Percentiles rank a stretch among this genome's conserved stretches.
These are phyloP conservation scores for Fragum whitleyi DNA, from an alignment of 2,888 invertebrate genomes.

Conservation along the genomic window DNA sequence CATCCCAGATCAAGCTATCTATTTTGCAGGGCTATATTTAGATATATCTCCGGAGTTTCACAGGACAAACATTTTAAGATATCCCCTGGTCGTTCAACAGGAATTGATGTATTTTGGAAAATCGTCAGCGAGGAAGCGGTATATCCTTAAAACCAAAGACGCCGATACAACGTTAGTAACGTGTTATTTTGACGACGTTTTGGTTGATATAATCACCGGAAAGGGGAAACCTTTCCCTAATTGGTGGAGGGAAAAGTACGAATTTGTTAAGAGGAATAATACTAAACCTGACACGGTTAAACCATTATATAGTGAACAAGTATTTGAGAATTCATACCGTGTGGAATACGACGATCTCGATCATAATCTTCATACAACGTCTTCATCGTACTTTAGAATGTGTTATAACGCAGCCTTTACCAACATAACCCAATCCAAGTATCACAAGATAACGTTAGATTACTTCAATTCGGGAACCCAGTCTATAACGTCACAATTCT, in stretches of 20 bases:
- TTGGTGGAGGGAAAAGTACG: conserved; percentile 56
- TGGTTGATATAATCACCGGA: conserved; percentile 32
- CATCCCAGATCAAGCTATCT: conserved; percentile 28
- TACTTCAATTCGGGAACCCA: conserved; percentile 30
- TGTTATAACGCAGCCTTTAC: conserved; percentile 38
- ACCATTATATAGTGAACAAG: background rate
- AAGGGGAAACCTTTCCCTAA: conserved; percentile 45
- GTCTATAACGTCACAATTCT: conserved; percentile 39
- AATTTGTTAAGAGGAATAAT: conserved; percentile 10
- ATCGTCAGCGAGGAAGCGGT: conserved; percentile 37
- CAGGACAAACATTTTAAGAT: conserved; percentile 34
- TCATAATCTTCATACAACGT: conserved; percentile 45
- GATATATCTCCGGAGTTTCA: conserved; percentile 39
- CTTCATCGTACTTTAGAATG: conserved; percentile 39
- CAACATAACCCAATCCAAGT: background rate
- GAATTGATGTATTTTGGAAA: conserved; percentile 46
- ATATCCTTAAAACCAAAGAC: conserved; percentile 32
- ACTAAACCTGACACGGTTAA: conserved; percentile 17
- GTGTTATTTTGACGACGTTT: conserved; percentile 50
- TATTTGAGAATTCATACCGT: conserved; percentile 7
- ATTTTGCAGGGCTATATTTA: conserved; percentile 37
- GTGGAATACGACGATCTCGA: conserved; percentile 47
- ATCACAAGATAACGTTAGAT: conserved; percentile 22
- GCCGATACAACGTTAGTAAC: conserved; percentile 13
- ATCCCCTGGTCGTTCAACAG: conserved; percentile 40